These are phyloP conservation scores for Tangara arthus DNA, from an alignment of 2,797 vertebrate species.

Conservation along the genomic window DNA sequence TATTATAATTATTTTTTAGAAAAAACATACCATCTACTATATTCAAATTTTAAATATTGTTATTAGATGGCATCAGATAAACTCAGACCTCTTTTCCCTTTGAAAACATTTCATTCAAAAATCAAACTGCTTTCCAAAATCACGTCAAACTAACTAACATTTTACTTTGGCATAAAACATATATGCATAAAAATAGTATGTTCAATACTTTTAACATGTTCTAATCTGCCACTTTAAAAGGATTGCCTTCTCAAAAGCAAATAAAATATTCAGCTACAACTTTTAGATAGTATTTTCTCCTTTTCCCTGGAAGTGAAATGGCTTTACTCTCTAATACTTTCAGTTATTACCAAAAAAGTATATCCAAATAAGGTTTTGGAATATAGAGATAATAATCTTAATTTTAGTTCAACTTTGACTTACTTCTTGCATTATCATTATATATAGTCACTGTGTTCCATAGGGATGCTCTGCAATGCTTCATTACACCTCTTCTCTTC, in stretches of 20 bases:
- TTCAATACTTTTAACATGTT: not conserved
- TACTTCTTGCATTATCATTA: not conserved
- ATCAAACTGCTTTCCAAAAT: not conserved
- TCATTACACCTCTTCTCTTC: not conserved
- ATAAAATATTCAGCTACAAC: not conserved
- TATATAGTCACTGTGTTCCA: not conserved
- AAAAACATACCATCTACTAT: not conserved
- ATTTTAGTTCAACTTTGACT: not conserved
- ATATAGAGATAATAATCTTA: not conserved
- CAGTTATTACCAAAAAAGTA: not conserved
- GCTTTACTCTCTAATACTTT: not conserved
- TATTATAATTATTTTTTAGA: not conserved
- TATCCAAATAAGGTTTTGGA: not conserved
- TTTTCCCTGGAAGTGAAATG: not conserved
- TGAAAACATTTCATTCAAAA: not conserved
- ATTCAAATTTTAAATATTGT: not conserved
- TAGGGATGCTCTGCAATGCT: not conserved
- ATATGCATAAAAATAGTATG: not conserved
- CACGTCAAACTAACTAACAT: not conserved
- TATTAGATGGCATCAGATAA: not conserved
- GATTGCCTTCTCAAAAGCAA: not conserved
- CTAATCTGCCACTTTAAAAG: not conserved
- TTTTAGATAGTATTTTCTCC: not conserved
- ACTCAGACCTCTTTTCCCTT: not conserved
- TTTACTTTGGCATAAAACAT: not conserved